These are phyloP conservation scores for Anthophora plumipes DNA, from an alignment of 2,888 invertebrate species.

Conservation along the genomic window DNA sequence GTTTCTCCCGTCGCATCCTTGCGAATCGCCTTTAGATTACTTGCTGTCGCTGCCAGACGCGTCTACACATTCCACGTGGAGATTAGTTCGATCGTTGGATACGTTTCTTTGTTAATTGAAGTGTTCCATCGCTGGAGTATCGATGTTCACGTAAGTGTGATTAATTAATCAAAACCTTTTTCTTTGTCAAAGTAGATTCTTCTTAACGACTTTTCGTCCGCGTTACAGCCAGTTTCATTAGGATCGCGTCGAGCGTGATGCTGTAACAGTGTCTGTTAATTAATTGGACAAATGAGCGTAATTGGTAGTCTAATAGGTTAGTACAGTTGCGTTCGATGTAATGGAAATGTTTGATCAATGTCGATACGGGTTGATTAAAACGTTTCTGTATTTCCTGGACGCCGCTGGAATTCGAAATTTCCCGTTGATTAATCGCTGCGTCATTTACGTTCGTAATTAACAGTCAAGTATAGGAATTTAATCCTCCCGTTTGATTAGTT, in stretches of 20 bases:
- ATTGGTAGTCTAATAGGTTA: background rate
- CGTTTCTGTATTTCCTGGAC: background rate
- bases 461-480: background rate
- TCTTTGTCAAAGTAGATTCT: too few relatives aligned
- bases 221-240: too few relatives aligned
- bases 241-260: background rate
- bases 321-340: background rate
- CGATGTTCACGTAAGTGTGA: too few relatives aligned
- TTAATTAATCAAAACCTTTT: too few relatives aligned
- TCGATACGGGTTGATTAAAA: too few relatives aligned
- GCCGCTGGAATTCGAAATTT: too few relatives aligned
- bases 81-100: too few relatives aligned
- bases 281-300: background rate
- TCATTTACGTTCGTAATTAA: background rate
- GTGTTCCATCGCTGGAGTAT: background rate
- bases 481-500: background rate
- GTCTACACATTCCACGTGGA: background rate
- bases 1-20: background rate
- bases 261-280: background rate
- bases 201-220: background rate
- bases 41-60: background rate
- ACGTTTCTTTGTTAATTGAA: background rate
- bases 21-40: constrained; percentile 2
- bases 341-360: constrained; percentile 5
- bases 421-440: background rate